Conservation (phyloP, 2,888 invertebrate species). For the Aporophyla lueneburgensis region DNA sequence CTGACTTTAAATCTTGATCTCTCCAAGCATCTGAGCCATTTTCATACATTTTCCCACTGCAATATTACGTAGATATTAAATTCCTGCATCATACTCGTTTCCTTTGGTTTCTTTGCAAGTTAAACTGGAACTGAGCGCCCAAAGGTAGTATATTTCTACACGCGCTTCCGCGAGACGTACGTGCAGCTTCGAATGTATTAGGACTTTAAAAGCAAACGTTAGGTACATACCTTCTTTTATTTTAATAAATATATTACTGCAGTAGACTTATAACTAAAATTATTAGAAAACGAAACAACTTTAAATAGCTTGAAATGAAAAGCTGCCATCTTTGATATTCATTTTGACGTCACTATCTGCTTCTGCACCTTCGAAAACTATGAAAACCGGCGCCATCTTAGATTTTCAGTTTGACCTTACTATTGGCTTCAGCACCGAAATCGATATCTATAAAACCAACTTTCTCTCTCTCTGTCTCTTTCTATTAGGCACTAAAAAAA, state of each 20-base stretch:
- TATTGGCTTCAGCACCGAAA: too few relatives aligned
- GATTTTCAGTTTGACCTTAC: too few relatives aligned
- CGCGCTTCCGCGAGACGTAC: background rate
- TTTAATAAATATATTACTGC: background rate
- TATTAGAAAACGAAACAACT: background rate
- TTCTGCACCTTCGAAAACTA: too few relatives aligned
- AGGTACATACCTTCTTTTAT: background rate
- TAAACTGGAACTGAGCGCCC: conserved; percentile 10
- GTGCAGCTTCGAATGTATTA: background rate
- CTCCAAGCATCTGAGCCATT: background rate
- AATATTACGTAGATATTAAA: background rate
- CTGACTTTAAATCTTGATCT: background rate
- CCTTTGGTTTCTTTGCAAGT: conserved; percentile 20
- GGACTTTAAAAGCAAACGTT: background rate
- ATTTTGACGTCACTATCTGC: too few relatives aligned
- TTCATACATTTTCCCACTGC: background rate
- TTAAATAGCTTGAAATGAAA: too few relatives aligned
- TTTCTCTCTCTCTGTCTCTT: too few relatives aligned
- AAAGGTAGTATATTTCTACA: conserved; percentile 6
- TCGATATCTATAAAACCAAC: too few relatives aligned
- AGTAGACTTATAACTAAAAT: too few relatives aligned
- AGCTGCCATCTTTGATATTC: too few relatives aligned
- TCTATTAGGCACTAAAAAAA: too few relatives aligned
- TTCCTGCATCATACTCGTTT: conserved; percentile 12
- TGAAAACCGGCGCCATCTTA: too few relatives aligned